Evolutionary conservation across 2,888 invertebrate species (phyloP), one percentile per base, ranked within the genome.

Genomic region (Gisinianus flammeolus): DNA sequence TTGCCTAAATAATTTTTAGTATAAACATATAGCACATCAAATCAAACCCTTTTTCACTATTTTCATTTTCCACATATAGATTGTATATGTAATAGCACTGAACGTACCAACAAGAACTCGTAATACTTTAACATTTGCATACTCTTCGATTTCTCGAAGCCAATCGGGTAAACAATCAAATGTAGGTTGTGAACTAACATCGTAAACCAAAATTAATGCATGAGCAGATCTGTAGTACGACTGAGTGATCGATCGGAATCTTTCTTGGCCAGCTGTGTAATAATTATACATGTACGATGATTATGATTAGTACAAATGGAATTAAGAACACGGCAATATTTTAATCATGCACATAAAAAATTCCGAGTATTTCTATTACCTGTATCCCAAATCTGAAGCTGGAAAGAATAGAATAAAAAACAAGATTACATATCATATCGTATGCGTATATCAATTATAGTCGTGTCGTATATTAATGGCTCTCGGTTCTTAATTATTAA

Each of bases 341-440:
- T n/a, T n/a, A n/a, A n/a, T n/a, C n/a, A n/a, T n/a, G n/a, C n/a
- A n/a, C n/a, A n/a, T n/a, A n/a, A n/a, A n/a, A n/a, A n/a, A n/a
- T n/a, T n/a, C n/a, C n/a, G n/a, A n/a, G n/a, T n/a, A n/a, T n/a
- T n/a, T n/a, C n/a, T n/a, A n/a, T n/a, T n/a, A n/a, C n/a, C n/a
- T n/a, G 98, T 98, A 87, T 98, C 98, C 98, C 98, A 98, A 87
- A 98, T 98, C 92, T 98, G 98, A 79, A 98, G 90, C 96, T 97
- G n/a, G n/a, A n/a, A n/a, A n/a, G n/a, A n/a, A n/a, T n/a, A n/a
- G 8, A 16, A 44, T 10, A 44, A 44, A 10, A 6, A 44, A 44
- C 44, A 44, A 44, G 16, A 44, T 44, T 44, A 44, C 44, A 44
- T 54, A 16, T n/a, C 54, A 54, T 44, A 10, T 6, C 16, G 54